Evolutionary conservation across 2,888 invertebrate genomes (phyloP), one percentile per base, ranked within the genome.

Genomic region (Cosmorhoe ocellata): DNA sequence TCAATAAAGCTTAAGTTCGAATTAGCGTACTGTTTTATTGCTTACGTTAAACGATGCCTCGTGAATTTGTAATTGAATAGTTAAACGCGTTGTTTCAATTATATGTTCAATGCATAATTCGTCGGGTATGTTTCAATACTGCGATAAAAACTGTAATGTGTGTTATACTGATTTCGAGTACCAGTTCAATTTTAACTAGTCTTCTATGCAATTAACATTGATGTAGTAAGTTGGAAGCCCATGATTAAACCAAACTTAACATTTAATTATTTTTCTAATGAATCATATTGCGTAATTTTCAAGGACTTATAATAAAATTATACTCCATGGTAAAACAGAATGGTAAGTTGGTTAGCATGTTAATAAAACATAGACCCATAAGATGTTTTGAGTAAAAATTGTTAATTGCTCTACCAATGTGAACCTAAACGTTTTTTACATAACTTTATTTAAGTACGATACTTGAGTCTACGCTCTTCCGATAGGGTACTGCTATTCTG

Each of bases 101-200:
- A 57, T 64, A 57, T 51, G 62, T 65, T 63, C 58, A 64, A 63
- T 64, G 59, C 45, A 58, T 51, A 54, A 51, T 22, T 51, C 52
- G 51, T 38, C 48, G 41, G 54, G 58, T 63, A 59, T 57, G 58
- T 66, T 64, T 54, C 50, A 62, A 62, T 57, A 55, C 55, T 50
- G 36, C 11, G 11, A 11, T 5, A 1, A 10, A 31, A 12, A 31
- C 37, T 39, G 45, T 40, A 61, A 58, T 63, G 18, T 63, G 18
- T 18, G 4, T 18, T 18, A 18, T 18, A 18, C 18, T 18, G 18
- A 4, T 18, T 2, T 18, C 18, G 18, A 18, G 4, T 18, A 18
- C 18, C 18, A 18, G 4, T 18, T n/a, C n/a, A 18, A 4, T 18
- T 2, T 18, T 18, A 18, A 18, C 18, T 18, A 18, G 18, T 18